Conservation (phyloP, 2,797 vertebrate species). For the Amniataba percoides region DNA sequence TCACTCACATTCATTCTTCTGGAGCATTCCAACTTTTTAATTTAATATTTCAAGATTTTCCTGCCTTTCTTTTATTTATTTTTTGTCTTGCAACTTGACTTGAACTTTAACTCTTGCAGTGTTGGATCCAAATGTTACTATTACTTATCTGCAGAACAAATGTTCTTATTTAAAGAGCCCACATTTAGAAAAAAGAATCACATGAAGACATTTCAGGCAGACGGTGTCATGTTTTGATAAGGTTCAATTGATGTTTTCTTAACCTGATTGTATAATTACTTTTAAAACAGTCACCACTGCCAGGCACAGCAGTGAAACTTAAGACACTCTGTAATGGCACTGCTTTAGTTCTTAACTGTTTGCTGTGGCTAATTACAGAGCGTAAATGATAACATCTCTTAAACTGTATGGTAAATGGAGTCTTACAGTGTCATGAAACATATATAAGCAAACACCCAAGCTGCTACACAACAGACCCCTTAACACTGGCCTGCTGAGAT, state of each 20-base stretch:
- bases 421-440: conserved; percentile 64
- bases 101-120: neutral
- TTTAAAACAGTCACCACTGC: conserved; percentile 20
- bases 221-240: neutral
- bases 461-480: conserved; percentile 55
- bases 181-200: neutral
- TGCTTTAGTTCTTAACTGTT: conserved; percentile 41
- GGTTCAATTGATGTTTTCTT: conserved; percentile 5
- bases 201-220: neutral
- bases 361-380: conserved; percentile 51
- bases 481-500: conserved; percentile 54
- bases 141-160: too few species aligned
- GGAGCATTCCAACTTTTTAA: neutral
- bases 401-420: conserved; percentile 55
- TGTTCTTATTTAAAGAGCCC: too few species aligned
- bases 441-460: conserved; percentile 64
- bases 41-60: neutral
- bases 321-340: conserved; percentile 48
- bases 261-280: conserved; percentile 12
- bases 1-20: neutral
- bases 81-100: neutral
- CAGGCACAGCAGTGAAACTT: conserved; percentile 49
- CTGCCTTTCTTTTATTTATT: too few species aligned
- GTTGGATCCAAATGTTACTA: neutral
- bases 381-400: conserved; percentile 62